phyloP scores from a whole-genome alignment of 2,797 vertebrate species.

The Sardinella longiceps region DNA sequence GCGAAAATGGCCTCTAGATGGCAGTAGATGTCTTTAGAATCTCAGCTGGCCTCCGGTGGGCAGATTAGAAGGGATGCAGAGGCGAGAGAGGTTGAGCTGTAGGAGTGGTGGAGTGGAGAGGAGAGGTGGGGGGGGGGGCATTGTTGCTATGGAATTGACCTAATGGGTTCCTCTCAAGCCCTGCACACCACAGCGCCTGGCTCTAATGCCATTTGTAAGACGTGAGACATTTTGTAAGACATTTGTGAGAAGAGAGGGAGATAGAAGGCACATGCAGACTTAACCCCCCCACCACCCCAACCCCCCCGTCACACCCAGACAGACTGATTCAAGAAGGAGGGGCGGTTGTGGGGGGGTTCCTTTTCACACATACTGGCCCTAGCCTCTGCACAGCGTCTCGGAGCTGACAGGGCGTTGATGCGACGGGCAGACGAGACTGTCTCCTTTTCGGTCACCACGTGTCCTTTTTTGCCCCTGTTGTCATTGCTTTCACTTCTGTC shows the following conservation, averaged over 20 bases:
- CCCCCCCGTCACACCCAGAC: slow-evolving; percentile 26
- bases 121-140: slow-evolving; percentile 46
- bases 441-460: neutral
- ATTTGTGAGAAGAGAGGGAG: slow-evolving; percentile 57
- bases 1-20: slow-evolving; percentile 73
- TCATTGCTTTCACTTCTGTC: neutral
- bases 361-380: neutral
- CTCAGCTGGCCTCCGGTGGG: slow-evolving; percentile 22
- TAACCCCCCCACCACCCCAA: neutral
- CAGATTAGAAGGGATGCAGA: neutral
- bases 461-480: neutral
- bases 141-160: slow-evolving; percentile 77
- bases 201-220: slow-evolving; percentile 70
- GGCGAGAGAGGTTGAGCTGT: slow-evolving; percentile 24
- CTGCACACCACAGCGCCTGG: slow-evolving; percentile 56
- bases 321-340: neutral
- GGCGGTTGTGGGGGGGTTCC: neutral
- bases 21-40: slow-evolving; percentile 70
- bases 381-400: slow-evolving; percentile 16
- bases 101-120: slow-evolving; percentile 28
- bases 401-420: slow-evolving; percentile 42
- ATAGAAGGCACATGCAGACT: slow-evolving; percentile 63
- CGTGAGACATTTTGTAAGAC: slow-evolving; percentile 48
- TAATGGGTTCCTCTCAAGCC: slow-evolving; percentile 65
- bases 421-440: slow-evolving; percentile 31